Evolutionary conservation across 1,140 invertebrate species (phyloP).

Genomic region (Psix sp.): DNA sequence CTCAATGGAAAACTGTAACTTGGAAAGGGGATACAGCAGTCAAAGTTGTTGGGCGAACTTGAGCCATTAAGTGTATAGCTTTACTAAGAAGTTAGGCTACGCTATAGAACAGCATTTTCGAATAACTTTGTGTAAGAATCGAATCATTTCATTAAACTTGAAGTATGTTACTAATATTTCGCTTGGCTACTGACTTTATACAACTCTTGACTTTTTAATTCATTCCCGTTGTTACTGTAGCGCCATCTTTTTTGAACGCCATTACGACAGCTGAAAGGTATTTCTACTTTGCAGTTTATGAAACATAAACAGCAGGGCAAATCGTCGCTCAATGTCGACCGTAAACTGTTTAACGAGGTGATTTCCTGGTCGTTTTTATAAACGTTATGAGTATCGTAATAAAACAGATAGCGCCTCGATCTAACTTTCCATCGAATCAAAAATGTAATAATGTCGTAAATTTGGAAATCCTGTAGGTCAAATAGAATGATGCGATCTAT

Average conservation of each 20-base stretch:
- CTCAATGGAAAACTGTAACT: too few species aligned
- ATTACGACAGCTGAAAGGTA: slow-evolving; percentile 29
- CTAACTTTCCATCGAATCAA: slow-evolving; percentile 43
- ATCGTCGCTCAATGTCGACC: slow-evolving; percentile 63
- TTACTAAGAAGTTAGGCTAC: background rate
- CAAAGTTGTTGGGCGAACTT: slow-evolving; percentile 18
- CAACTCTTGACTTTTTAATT: slow-evolving; percentile 15
- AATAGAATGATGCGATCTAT: slow-evolving; percentile 7
- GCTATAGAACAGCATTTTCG: slow-evolving; percentile 13
- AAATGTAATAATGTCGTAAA: slow-evolving; percentile 52
- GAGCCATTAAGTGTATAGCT: slow-evolving; percentile 12
- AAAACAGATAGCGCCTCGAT: slow-evolving; percentile 62
- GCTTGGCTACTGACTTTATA: slow-evolving; percentile 6
- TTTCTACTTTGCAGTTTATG: slow-evolving; percentile 47
- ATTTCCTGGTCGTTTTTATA: slow-evolving; percentile 72
- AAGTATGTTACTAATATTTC: slow-evolving; percentile 7
- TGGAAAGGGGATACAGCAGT: background rate
- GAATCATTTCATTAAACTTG: slow-evolving; percentile 14
- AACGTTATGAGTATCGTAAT: slow-evolving; percentile 75
- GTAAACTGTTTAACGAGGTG: slow-evolving; percentile 76
- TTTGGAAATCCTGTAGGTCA: slow-evolving; percentile 21
- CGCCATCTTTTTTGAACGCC: slow-evolving; percentile 36
- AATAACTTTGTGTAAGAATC: slow-evolving; percentile 1
- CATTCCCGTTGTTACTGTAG: slow-evolving; percentile 24
- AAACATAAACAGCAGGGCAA: slow-evolving; percentile 50